Conservation (phyloP, 2,113 vertebrate species). For the Todiramphus saurophagus region DNA sequence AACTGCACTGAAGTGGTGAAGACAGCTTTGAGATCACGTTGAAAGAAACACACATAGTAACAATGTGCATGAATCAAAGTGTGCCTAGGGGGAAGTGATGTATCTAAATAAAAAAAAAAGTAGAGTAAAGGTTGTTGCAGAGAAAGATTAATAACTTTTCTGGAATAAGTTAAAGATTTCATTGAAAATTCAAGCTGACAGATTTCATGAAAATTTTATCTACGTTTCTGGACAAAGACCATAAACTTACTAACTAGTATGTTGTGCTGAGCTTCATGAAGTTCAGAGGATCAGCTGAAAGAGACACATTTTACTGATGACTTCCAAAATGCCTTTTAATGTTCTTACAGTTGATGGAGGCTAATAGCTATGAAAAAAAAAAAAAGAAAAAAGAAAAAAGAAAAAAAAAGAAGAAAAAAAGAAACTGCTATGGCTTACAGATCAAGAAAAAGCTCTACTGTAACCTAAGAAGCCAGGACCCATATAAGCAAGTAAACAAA, state of each 20-base stretch:
- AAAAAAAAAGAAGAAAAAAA: not conserved
- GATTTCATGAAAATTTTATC: not conserved
- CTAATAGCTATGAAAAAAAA: not conserved
- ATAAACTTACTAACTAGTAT: not conserved
- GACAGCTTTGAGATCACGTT: no score
- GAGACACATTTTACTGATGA: not conserved
- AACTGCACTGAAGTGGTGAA: no score
- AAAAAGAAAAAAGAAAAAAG: not conserved
- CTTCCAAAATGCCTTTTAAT: not conserved
- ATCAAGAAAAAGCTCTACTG: not conserved
- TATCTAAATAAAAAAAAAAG: no score
- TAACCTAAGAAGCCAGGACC: not conserved
- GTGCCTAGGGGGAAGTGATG: no score
- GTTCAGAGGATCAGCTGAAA: not conserved
- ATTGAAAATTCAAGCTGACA: no score
- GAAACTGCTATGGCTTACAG: not conserved
- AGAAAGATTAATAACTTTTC: no score
- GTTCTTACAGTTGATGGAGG: not conserved
- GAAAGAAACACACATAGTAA: no score
- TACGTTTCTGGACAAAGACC: not conserved
- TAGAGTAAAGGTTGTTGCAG: no score
- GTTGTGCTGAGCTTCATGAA: not conserved
- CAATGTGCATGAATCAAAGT: no score
- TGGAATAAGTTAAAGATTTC: no score
- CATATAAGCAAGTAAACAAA: not conserved